phyloP scores from a whole-genome alignment of 2,113 vertebrate genomes.

The Pleuronectes platessa region DNA sequence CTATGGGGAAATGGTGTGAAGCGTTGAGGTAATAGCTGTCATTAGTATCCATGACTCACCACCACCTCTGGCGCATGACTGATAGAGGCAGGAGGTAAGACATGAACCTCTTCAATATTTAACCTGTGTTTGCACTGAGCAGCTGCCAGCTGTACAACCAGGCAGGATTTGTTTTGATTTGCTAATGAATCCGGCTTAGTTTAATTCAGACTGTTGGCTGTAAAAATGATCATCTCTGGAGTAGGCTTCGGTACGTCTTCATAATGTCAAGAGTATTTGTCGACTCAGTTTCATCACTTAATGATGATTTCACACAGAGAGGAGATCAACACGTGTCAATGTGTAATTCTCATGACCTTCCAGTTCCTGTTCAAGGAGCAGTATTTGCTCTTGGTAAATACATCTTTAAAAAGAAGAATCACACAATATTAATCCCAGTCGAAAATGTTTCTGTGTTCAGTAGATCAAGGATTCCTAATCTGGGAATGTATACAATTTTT shows the following conservation, averaged over 20 bases:
- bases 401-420: not conserved
- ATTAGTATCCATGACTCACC: slow-evolving; percentile 72
- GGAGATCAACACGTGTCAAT: not conserved
- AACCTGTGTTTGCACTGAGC: slow-evolving; percentile 68
- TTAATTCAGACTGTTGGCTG: slow-evolving; percentile 19
- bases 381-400: not conserved
- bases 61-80: slow-evolving; percentile 51
- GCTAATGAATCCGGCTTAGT: slow-evolving; percentile 45
- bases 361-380: not conserved
- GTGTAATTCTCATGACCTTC: not conserved
- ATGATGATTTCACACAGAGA: not conserved
- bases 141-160: slow-evolving; percentile 50
- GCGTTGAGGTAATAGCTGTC: slow-evolving; percentile 57
- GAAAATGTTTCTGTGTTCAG: not conserved
- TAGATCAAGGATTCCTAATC: not conserved
- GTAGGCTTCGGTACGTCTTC: not conserved
- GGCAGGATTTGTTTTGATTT: slow-evolving; percentile 58
- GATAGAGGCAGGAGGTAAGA: slow-evolving; percentile 44
- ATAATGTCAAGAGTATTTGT: not conserved
- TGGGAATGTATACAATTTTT: not conserved
- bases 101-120: slow-evolving; percentile 71
- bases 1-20: slow-evolving; percentile 42
- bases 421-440: not conserved
- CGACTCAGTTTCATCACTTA: not conserved
- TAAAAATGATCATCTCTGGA: slow-evolving; percentile 16